Percentiles rank a stretch among this genome's conserved stretches.
phyloP scores from a whole-genome alignment of 1,140 invertebrate genomes.

The Eriosoma lanigerum region DNA sequence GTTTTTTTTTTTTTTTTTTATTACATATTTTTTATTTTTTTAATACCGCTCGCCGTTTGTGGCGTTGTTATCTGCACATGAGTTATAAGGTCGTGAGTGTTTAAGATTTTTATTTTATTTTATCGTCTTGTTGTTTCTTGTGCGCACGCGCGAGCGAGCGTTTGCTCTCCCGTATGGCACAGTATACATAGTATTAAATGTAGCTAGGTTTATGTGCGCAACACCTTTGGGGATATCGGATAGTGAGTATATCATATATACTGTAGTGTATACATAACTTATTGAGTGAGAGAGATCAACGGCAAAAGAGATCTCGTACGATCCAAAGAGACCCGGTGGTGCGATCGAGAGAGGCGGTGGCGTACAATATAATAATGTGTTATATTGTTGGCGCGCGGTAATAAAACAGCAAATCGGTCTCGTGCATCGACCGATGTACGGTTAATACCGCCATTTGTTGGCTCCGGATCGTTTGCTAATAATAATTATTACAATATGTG shows the following conservation, averaged over 20 bases:
- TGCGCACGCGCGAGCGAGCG: too few species aligned
- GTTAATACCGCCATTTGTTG: background rate
- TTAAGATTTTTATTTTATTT: slow-evolving; percentile 39
- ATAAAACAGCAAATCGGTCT: slow-evolving; percentile 43
- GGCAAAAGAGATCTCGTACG: background rate
- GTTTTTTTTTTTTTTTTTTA: slow-evolving; percentile 3
- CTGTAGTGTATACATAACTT: background rate
- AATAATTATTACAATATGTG: background rate
- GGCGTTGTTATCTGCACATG: slow-evolving; percentile 37
- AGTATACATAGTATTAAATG: too few species aligned
- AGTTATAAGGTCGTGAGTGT: slow-evolving; percentile 51
- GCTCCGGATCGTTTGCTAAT: slow-evolving; percentile 15
- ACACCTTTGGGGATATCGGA: slow-evolving; percentile 42
- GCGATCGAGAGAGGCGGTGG: slow-evolving; percentile 8
- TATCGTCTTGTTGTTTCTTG: background rate
- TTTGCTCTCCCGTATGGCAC: background rate
- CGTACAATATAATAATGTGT: background rate
- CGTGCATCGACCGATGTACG: slow-evolving; percentile 6
- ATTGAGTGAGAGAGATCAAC: too few species aligned
- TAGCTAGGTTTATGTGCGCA: too few species aligned
- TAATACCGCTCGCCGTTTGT: background rate
- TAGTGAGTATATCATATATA: background rate
- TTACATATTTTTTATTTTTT: background rate
- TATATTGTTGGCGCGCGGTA: slow-evolving; percentile 31
- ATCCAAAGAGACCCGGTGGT: background rate